Conservation (phyloP, 2,797 vertebrate species). For the Dromococcyx pavoninus region DNA sequence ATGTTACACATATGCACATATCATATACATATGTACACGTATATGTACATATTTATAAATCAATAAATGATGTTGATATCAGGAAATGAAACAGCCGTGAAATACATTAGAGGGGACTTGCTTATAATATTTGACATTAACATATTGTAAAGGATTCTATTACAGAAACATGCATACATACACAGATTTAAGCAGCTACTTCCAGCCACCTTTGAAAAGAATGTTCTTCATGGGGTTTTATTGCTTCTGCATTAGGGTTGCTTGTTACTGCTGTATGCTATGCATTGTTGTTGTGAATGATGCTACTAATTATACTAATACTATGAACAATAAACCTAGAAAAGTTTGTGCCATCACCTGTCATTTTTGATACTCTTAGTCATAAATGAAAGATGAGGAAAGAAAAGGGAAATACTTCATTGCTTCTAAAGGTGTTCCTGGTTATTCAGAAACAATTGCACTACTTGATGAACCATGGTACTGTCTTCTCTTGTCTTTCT, state of each 20-base stretch:
- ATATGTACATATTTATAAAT: not conserved
- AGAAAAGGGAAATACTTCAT: not conserved
- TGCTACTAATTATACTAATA: constrained; percentile 40
- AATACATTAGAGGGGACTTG: not conserved
- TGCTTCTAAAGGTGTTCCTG: not conserved
- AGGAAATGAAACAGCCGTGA: not conserved
- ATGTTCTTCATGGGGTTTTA: not conserved
- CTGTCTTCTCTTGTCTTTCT: not conserved
- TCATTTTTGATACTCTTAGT: constrained; percentile 24
- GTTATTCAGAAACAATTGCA: constrained; percentile 25
- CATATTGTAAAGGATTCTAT: not conserved
- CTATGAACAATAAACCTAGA: constrained; percentile 16
- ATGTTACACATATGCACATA: not conserved
- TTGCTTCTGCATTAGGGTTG: not conserved
- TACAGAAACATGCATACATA: not conserved
- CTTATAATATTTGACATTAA: not conserved
- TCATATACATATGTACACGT: not conserved
- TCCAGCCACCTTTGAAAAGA: not conserved
- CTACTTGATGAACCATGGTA: not conserved
- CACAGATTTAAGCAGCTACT: not conserved
- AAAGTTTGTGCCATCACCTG: constrained; percentile 12
- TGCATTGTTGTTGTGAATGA: constrained; percentile 38
- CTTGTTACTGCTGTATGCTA: not conserved
- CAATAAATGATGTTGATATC: not conserved
- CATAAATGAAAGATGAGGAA: constrained; percentile 3